Evolutionary conservation across 2,797 vertebrate genomes (phyloP).

Genomic region (Aphelocoma californica): DNA sequence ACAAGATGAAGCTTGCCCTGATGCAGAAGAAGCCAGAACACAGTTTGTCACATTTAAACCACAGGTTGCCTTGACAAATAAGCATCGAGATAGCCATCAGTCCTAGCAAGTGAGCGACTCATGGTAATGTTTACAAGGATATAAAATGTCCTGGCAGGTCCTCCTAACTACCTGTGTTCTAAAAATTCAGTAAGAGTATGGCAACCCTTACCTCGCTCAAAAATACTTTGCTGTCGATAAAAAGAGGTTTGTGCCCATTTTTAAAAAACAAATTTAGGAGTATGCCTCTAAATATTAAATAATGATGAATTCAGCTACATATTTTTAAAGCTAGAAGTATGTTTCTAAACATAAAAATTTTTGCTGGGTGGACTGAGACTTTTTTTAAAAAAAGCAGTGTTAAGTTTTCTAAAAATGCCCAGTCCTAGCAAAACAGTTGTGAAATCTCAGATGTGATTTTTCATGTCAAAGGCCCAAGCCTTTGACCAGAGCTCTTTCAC

Average conservation of each 20-base stretch:
- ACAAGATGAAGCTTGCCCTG: background rate
- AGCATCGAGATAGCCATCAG: background rate
- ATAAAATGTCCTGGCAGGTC: background rate
- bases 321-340: background rate
- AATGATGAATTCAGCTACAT: rapidly evolving
- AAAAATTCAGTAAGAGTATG: background rate
- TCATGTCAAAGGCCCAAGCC: background rate
- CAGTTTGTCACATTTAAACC: background rate
- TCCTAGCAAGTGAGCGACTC: background rate
- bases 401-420: background rate
- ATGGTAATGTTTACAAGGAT: background rate
- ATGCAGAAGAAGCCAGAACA: background rate
- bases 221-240: background rate
- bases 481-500: background rate
- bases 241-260: background rate
- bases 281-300: background rate
- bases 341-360: background rate
- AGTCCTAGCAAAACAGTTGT: background rate
- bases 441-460: background rate
- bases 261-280: background rate
- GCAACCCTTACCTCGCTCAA: background rate
- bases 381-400: background rate
- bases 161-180: background rate
- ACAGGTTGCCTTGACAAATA: background rate
- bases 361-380: background rate